Base-by-base conservation (phyloP, 2,113 vertebrate genomes). In the Grus americana region DNA sequence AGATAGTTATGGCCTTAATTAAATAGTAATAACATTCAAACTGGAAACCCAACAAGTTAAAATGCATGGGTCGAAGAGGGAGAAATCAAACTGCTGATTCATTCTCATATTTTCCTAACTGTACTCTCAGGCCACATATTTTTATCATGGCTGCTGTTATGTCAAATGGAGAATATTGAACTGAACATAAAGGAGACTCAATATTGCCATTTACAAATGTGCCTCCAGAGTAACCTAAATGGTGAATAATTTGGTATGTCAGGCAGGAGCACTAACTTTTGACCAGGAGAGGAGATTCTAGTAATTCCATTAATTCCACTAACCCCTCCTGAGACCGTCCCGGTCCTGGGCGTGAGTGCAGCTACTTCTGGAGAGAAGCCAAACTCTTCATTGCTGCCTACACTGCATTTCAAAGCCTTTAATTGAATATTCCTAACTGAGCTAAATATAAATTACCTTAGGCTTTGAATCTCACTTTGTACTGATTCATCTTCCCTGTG, bases 81-180 rank as follows among this genome's bases (percentile, higher is more conserved):
- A 96, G 73, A 82, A 95, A 90, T 95, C 57, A 93, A 90, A 90
- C 74, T 93, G 66, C 92, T 91, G 90, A 94, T 87, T 89, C 81
- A 76, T 72, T 92, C 49, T 90, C 40, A 62, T 87, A 82, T 95
- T 96, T 96, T 94, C 19, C 54, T 86, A 82, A 96, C 63, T 86
- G 82, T 92, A 61, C 90, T 96, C 93, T 94, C 81, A 96, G 93
- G 94, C 78, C 70, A 54, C 81, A 76, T 96, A 96, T 95, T 95
- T 96, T 95, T 94, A 68, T 90, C 81, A 49, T 92, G 90, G 40
- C 79, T 85, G 46, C 87, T 86, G n/a, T 94, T 96, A 93, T 88
- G 75, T 92, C 85, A 93, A 70, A 90, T 92, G 90, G 71, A 95
- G 71, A 94, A 93, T 96, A 96, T 88, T 94, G 94, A 96, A 79